phyloP scores from a whole-genome alignment of 2,888 invertebrate species.

The Dioctria linearis region DNA sequence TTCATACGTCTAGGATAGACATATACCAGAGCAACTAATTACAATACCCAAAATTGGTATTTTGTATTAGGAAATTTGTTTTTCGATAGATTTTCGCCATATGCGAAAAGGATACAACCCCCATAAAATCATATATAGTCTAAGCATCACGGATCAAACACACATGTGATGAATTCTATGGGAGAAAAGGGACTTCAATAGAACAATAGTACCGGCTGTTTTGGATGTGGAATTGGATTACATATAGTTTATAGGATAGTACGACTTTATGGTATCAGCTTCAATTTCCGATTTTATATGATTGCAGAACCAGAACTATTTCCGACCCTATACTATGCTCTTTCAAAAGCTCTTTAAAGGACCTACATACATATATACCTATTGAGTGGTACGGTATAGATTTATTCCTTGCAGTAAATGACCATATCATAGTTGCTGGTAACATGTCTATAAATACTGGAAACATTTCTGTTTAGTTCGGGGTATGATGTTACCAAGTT shows the following conservation, averaged over 20 bases:
- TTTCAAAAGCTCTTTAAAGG: background rate
- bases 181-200: background rate
- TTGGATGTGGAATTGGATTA: slow-evolving; percentile 38
- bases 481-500: background rate
- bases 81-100: background rate
- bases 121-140: background rate
- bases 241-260: slow-evolving; percentile 17
- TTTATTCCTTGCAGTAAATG: slow-evolving; percentile 24
- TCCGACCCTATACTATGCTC: slow-evolving; percentile 18
- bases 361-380: no score
- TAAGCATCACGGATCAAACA: slow-evolving; percentile 10
- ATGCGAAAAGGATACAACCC: background rate
- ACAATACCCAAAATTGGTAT: slow-evolving; percentile 1
- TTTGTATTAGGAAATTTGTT: background rate
- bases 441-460: slow-evolving; percentile 24
- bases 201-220: background rate
- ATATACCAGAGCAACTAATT: background rate
- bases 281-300: no score
- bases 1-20: background rate
- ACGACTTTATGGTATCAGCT: slow-evolving; percentile 27
- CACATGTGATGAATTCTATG: slow-evolving; percentile 9
- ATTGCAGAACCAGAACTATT: slow-evolving; percentile 27
- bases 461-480: background rate
- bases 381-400: background rate
- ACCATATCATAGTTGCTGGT: slow-evolving; percentile 31